Conservation (phyloP, 1,140 invertebrate species). For the Telenomus remus region DNA sequence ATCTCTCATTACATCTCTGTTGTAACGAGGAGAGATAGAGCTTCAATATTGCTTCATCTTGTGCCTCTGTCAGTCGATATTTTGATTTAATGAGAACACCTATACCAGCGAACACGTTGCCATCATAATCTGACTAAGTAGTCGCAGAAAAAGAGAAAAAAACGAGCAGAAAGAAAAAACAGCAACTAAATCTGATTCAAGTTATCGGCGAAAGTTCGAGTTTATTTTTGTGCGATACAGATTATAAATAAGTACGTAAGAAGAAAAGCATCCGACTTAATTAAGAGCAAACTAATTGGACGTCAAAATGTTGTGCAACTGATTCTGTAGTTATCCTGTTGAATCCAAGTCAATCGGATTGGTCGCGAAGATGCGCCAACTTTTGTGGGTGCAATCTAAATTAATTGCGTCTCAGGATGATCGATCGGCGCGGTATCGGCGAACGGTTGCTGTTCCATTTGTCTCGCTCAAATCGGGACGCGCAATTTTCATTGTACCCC, state of each 20-base stretch:
- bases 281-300: conserved; percentile 46
- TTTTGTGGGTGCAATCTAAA: conserved; percentile 5
- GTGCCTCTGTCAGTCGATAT: too few relatives aligned
- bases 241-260: conserved; percentile 21
- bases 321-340: conserved; percentile 19
- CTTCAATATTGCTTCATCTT: background rate
- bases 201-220: conserved; percentile 14
- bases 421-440: conserved; percentile 40
- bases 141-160: too few relatives aligned
- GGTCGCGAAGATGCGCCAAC: conserved; percentile 6
- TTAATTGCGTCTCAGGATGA: conserved; percentile 26
- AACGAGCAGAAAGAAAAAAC: too few relatives aligned
- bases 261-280: conserved; percentile 35
- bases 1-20: conserved; percentile 44
- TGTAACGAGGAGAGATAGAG: conserved; percentile 40
- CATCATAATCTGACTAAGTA: too few relatives aligned
- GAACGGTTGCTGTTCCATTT: conserved; percentile 39
- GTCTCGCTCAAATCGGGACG: conserved; percentile 30
- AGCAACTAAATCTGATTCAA: too few relatives aligned
- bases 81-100: too few relatives aligned
- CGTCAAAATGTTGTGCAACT: conserved; percentile 34
- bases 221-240: conserved; percentile 15
- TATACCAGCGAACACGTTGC: too few relatives aligned
- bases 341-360: conserved; percentile 18
- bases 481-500: conserved; percentile 45